Percentiles rank a stretch among this genome's conserved stretches.
These are phyloP conservation scores for Patella depressa DNA, from an alignment of 2,888 invertebrate species.

Conservation along the genomic window DNA sequence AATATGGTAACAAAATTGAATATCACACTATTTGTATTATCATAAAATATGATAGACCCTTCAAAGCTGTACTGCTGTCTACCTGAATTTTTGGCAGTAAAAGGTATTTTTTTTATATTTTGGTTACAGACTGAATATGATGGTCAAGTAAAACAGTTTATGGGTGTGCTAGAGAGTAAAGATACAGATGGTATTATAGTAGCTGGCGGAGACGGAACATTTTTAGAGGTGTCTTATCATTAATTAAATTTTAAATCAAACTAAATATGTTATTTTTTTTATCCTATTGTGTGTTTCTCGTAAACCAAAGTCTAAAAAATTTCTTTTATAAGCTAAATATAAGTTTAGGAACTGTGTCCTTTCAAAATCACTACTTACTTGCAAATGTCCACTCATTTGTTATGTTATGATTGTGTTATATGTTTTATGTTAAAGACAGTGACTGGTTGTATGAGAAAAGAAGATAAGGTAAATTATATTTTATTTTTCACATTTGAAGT, in stretches of 20 bases:
- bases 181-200: constrained; percentile 89
- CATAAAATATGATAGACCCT: background rate
- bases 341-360: too few species aligned
- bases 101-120: constrained; percentile 8
- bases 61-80: background rate
- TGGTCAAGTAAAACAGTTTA: constrained; percentile 87
- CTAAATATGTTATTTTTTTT: too few species aligned
- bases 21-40: too few species aligned
- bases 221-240: constrained; percentile 81
- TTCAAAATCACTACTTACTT: too few species aligned
- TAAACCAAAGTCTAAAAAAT: too few species aligned
- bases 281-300: too few species aligned
- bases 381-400: too few species aligned
- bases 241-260: too few species aligned
- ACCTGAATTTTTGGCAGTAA: constrained; percentile 10
- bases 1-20: too few species aligned
- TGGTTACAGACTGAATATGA: constrained; percentile 83
- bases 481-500: too few species aligned
- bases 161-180: constrained; percentile 79
- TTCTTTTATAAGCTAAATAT: too few species aligned
- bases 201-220: constrained; percentile 95
- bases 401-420: background rate
- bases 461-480: constrained; percentile 72
- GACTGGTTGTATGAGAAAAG: constrained; percentile 83
- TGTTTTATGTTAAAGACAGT: constrained; percentile 8